Evolutionary conservation across 30 jellyfish, hydroid and myxozoan genomes (phyloP), one percentile per base, ranked within the genome.

Genomic region (Chrysaora quinquecirrha): DNA sequence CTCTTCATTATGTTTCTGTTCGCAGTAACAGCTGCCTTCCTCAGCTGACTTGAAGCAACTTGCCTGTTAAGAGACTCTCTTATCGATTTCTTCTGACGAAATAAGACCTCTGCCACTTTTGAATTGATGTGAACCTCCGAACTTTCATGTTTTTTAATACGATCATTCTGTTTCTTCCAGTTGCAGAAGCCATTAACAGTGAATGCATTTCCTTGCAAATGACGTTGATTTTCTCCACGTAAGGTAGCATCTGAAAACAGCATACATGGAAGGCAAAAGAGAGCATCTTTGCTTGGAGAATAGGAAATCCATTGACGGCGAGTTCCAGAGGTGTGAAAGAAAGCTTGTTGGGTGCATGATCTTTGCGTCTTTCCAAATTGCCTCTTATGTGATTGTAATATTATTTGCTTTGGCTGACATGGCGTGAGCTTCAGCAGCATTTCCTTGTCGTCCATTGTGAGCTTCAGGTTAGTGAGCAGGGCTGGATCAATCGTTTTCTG

Each of bases 211-310:
- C 80, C 80, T 58, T 75, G 87, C 29, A 24, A 19, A 25, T 20
- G 46, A n/a, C 87, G 29, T 58, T 28, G 62, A 29, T 54, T 22
- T 54, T 75, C 87, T 30, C 87, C 81, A 2, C 87, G 32, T 24
- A 52, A 29, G 28, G 74, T 29, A 20, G 81, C 60, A 23, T 75
- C 87, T 29, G 87, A 75, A 48, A 75, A 75, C 80, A 75, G 80
- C 2, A 75, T 31, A 32, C 87, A 52, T 19, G 87, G 60, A 12
- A 48, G 22, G 34, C 87, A 75, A 58, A 49, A 48, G 25, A 71
- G 34, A 30, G 83, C 83, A 71, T 71, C 77, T n/a, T 34, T 71
- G 22, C 21, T 18, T 19, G 34, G 9, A 22, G 77, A 71, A 28
- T 38, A 71, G 21, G 77, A 32, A 22, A 38, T 19, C 83, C 83